Percentiles rank a stretch among this genome's conserved stretches.
Evolutionary conservation across 2,113 vertebrate genomes (phyloP).

Genomic region (Corynorhinus townsendii): DNA sequence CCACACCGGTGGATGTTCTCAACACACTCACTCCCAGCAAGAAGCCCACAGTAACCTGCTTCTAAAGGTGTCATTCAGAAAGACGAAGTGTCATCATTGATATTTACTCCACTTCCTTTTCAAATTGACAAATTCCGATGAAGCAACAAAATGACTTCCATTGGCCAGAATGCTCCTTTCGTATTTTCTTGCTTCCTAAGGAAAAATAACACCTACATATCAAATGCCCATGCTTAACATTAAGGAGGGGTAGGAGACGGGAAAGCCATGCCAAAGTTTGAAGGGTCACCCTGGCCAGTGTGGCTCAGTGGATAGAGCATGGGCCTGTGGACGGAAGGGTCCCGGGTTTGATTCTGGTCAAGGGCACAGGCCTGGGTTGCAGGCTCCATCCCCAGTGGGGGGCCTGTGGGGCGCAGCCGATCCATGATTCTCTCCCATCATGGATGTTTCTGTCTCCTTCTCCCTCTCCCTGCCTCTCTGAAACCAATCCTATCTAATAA

Average conservation of each 20-base stretch:
- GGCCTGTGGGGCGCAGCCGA: too few relatives aligned
- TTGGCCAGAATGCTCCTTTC: not conserved
- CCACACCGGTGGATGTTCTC: too few relatives aligned
- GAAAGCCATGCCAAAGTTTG: not conserved
- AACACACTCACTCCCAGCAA: not conserved
- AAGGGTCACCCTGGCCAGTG: not conserved
- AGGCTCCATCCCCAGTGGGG: too few relatives aligned
- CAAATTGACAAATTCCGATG: not conserved
- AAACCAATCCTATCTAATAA: too few relatives aligned
- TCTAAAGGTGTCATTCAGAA: not conserved
- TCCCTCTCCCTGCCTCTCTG: too few relatives aligned
- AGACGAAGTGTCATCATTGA: not conserved
- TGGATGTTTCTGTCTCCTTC: too few relatives aligned
- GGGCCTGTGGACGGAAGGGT: too few relatives aligned
- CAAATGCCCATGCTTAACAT: not conserved
- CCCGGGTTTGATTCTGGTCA: too few relatives aligned
- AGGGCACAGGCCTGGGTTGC: too few relatives aligned
- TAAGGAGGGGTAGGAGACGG: not conserved
- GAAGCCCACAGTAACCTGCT: not conserved
- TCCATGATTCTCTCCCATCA: too few relatives aligned
- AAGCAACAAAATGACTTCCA: slow-evolving; percentile 13
- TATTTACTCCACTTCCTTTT: slow-evolving; percentile 20
- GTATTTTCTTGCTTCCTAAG: not conserved
- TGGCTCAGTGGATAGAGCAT: too few relatives aligned
- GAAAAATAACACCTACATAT: slow-evolving; percentile 4